Evolutionary conservation across 2,888 invertebrate genomes (phyloP), one percentile per base, ranked within the genome.

Genomic region (Drosophila neonasuta): DNA sequence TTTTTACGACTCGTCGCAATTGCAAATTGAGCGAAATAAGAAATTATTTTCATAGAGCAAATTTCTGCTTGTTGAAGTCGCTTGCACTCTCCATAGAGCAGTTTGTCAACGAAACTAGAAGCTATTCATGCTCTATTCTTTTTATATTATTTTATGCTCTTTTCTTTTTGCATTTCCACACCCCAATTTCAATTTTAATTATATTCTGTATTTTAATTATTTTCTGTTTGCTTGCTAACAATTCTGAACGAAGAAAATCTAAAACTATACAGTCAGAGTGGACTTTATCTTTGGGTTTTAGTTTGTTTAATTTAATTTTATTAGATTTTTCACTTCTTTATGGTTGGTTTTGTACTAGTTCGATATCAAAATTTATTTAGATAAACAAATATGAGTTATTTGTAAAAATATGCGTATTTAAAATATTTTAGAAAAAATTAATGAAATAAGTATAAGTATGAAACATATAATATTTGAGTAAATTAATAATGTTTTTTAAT

Each of bases 21-120:
- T 58, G 62, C 71, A 79, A 79, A 77, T 81, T 81, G 74, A 81
- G 77, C 63, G 56, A 80, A 74, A 74, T 60, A 65, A 60, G 59
- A 78, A 59, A 66, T 66, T 55, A 50, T 60, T 45, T 55, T 58
- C 52, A 45, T 20, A 17, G 34, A n/a, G 36, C 36, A 48, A 62
- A 57, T 13, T 44, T 56, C 6, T 24, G 17, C 24, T 36, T 8
- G 51, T 42, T 4, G 36, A 4, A n/a, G 36, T 24, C 24, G 13
- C 15, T n/a, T 30, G 8, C 10, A 49, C 30, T 30, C 9, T 24
- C 24, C 41, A 42, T 42, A 29, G 15, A 41, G 6, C 34, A 51
- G 36, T 24, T 36, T 13, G 36, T 36, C 11, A 49, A 34, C 7
- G 17, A n/a, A 17, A 49, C 32, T 6, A 34, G 8, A 49, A 34